A percentile compares a stretch with the other conserved stretches of the same genome.
These are phyloP conservation scores for Drosophila paulistorum DNA, from an alignment of 1,140 invertebrate genomes.

Conservation along the genomic window DNA sequence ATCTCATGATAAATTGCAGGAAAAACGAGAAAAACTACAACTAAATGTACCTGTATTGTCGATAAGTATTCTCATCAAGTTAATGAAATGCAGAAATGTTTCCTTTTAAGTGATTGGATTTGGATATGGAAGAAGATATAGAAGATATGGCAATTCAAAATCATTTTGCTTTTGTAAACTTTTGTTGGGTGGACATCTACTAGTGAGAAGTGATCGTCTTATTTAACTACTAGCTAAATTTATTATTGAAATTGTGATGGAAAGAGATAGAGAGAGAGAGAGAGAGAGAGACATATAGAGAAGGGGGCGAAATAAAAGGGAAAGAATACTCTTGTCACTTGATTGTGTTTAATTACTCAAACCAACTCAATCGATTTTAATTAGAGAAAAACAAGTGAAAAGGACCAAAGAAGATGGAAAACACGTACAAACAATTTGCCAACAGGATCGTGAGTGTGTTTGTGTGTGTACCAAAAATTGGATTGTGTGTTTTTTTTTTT, in stretches of 20 bases:
- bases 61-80: too few species aligned
- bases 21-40: neutral
- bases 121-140: too few species aligned
- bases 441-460: conserved; percentile 7
- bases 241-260: conserved; percentile 29
- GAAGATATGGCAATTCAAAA: neutral
- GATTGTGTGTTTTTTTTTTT: conserved; percentile 12
- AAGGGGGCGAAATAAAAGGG: neutral
- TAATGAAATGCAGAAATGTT: too few species aligned
- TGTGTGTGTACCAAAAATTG: conserved; percentile 18
- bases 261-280: neutral
- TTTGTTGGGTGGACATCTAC: conserved; percentile 15
- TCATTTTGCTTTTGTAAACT: neutral
- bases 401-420: conserved; percentile 32
- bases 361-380: conserved; percentile 63
- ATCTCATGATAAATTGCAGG: conserved; percentile 1
- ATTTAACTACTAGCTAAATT: conserved; percentile 23
- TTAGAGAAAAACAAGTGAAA: conserved; percentile 36
- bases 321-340: conserved; percentile 35
- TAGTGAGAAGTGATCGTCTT: conserved; percentile 28
- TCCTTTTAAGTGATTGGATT: neutral
- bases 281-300: neutral
- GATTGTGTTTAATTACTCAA: conserved; percentile 74
- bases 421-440: conserved; percentile 71
- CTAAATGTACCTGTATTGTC: too few species aligned